Evolutionary conservation across 2,797 vertebrate species (phyloP).

Genomic region (Tragelaphus oryx): DNA sequence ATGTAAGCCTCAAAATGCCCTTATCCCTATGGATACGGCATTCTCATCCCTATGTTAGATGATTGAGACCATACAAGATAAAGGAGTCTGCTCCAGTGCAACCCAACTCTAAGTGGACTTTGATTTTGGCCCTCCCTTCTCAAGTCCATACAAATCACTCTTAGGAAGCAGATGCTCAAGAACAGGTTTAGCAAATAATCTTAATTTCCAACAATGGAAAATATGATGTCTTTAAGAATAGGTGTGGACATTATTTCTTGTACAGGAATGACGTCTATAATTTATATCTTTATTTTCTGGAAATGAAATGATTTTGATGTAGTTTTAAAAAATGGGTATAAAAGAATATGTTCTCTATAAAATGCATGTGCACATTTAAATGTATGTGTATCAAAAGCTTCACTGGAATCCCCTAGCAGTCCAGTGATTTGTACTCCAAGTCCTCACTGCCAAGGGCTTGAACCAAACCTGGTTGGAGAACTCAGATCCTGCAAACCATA

Average conservation of each 20-base stretch:
- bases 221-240: background rate
- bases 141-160: fast-evolving
- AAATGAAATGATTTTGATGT: background rate
- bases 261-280: background rate
- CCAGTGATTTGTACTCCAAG: background rate
- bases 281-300: background rate
- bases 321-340: background rate
- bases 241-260: background rate
- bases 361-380: background rate
- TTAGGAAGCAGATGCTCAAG: background rate
- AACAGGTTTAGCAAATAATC: background rate
- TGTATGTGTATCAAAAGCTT: background rate
- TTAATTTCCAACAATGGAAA: background rate
- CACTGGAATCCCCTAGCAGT: background rate
- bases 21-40: background rate
- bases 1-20: background rate
- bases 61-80: background rate
- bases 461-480: background rate
- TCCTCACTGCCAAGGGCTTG: background rate
- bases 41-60: fast-evolving
- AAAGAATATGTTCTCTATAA: background rate
- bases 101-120: background rate
- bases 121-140: background rate
- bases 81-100: fast-evolving
- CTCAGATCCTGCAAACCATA: background rate